Evolutionary conservation across 2,888 invertebrate species (phyloP).

Genomic region (Beris chalybata): DNA sequence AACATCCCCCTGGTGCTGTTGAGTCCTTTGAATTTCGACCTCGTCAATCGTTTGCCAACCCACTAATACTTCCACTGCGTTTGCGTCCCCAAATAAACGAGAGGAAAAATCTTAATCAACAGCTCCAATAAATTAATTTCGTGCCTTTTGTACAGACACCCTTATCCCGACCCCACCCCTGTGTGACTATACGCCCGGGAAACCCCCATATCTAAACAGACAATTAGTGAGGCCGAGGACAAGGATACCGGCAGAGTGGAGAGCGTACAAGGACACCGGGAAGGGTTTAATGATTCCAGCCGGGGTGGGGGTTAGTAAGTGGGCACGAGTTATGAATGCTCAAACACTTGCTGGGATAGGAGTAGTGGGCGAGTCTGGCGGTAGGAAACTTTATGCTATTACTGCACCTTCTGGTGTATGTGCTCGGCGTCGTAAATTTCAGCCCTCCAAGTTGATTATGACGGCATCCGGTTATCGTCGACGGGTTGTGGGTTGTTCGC

Average conservation of each 20-base stretch:
- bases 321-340: constrained; percentile 24
- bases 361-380: background rate
- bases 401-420: constrained; percentile 4
- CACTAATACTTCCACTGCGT: background rate
- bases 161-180: background rate
- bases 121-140: constrained; percentile 38
- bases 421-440: constrained; percentile 3
- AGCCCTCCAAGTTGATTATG: constrained; percentile 15
- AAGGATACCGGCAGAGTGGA: constrained; percentile 14
- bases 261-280: constrained; percentile 3
- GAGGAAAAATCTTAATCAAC: constrained; percentile 37
- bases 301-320: constrained; percentile 7
- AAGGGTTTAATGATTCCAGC: constrained; percentile 16
- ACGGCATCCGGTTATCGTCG: constrained; percentile 3
- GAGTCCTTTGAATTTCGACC: constrained; percentile 5
- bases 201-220: constrained; percentile 15
- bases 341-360: constrained; percentile 6
- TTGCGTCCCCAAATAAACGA: constrained; percentile 13
- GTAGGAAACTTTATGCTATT: constrained; percentile 13
- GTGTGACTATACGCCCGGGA: background rate
- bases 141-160: constrained; percentile 12
- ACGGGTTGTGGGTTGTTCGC: background rate
- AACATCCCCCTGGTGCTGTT: background rate
- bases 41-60: constrained; percentile 25
- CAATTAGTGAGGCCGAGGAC: constrained; percentile 24